These are phyloP conservation scores for Aphodius granarius DNA, from an alignment of 2,888 invertebrate species.

Conservation along the genomic window DNA sequence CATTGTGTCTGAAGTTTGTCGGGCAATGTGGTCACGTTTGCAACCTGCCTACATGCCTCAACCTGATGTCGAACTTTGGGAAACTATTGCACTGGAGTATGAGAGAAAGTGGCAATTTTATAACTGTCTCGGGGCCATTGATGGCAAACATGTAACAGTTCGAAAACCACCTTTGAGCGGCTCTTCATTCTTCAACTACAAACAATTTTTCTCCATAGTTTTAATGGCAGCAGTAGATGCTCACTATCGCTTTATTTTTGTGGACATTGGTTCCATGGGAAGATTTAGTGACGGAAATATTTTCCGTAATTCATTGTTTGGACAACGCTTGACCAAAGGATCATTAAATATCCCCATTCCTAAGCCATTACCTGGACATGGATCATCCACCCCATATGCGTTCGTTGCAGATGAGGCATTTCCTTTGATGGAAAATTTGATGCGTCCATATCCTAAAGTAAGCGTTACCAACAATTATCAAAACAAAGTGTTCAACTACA, in stretches of 20 bases:
- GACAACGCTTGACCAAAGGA: constrained; percentile 23
- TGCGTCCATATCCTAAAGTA: background rate
- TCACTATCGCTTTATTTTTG: constrained; percentile 29
- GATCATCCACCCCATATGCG: background rate
- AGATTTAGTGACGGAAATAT: constrained; percentile 31
- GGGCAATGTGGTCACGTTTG: constrained; percentile 25
- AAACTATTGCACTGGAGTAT: no score
- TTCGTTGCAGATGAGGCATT: constrained; percentile 9
- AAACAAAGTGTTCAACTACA: background rate
- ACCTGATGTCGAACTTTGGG: constrained; percentile 28
- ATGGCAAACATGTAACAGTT: constrained; percentile 22
- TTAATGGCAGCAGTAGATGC: constrained; percentile 27
- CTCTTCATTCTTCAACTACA: constrained; percentile 25
- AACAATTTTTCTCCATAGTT: constrained; percentile 25
- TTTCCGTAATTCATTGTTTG: constrained; percentile 30
- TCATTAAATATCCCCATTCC: constrained; percentile 1
- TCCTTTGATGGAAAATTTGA: constrained; percentile 1
- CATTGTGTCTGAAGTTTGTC: constrained; percentile 33
- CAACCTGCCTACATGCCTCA: constrained; percentile 26
- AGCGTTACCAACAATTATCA: background rate
- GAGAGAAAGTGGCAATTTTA: no score
- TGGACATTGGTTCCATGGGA: constrained; percentile 31
- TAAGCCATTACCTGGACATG: constrained; percentile 17
- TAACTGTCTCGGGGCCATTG: no score
- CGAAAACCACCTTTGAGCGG: constrained; percentile 29